Percentiles rank a stretch among this genome's conserved stretches.
These are phyloP conservation scores for Spodoptera litura DNA, from an alignment of 1,140 invertebrate genomes.

Conservation along the genomic window DNA sequence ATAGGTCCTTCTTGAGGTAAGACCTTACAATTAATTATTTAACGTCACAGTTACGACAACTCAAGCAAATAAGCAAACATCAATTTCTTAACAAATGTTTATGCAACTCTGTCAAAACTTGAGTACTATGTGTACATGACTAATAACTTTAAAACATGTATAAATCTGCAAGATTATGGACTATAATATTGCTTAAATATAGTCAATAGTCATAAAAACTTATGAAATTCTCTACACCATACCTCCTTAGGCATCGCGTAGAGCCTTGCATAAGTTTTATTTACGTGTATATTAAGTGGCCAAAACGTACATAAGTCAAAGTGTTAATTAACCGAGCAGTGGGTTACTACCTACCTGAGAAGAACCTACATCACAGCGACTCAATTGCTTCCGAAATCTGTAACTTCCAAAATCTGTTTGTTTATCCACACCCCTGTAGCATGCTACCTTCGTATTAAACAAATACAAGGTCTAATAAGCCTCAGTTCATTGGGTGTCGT, in stretches of 20 bases:
- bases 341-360: constrained; percentile 39
- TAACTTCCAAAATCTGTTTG: constrained; percentile 61
- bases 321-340: constrained; percentile 19
- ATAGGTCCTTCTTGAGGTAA: too few relatives aligned
- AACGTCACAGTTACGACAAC: too few relatives aligned
- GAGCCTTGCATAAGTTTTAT: background rate
- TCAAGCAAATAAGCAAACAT: too few relatives aligned
- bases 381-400: constrained; percentile 59
- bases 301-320: background rate
- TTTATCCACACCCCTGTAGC: constrained; percentile 41
- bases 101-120: too few relatives aligned
- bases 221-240: background rate
- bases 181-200: background rate
- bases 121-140: too few relatives aligned
- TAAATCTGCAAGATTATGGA: too few relatives aligned
- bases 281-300: background rate
- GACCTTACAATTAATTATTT: too few relatives aligned
- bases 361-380: constrained; percentile 54
- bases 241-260: too few relatives aligned
- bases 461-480: constrained; percentile 66
- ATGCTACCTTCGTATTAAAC: constrained; percentile 50
- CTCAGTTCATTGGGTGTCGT: constrained; percentile 50
- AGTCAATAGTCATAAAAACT: background rate
- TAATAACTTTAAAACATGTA: too few relatives aligned
- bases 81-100: too few relatives aligned